Conservation (phyloP, 2,888 invertebrate genomes). For the Troilus luridus region DNA sequence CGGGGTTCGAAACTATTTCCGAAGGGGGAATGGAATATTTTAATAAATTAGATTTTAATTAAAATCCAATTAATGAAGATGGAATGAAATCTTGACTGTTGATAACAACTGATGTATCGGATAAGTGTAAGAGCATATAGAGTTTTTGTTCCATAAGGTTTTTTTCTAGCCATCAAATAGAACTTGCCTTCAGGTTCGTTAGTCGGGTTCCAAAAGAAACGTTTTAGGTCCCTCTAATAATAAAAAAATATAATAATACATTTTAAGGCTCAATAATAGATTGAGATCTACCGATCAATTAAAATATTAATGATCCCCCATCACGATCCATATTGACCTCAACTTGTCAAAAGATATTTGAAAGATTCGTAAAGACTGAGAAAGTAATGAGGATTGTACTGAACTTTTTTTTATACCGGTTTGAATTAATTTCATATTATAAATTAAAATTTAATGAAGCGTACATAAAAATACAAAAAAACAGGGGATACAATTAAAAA, state of each 20-base stretch:
- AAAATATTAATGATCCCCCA: neutral
- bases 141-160: neutral
- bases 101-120: neutral
- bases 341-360: neutral
- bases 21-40: neutral
- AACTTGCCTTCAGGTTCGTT: neutral
- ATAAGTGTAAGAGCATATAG: neutral
- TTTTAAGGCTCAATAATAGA: neutral
- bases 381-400: too few relatives aligned
- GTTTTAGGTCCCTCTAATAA: neutral
- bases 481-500: too few relatives aligned
- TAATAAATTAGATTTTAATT: neutral
- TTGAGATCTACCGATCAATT: neutral
- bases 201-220: neutral
- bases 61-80: neutral
- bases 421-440: too few relatives aligned
- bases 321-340: neutral
- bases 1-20: too few relatives aligned
- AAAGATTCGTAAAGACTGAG: neutral
- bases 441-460: too few relatives aligned
- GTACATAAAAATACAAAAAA: too few relatives aligned
- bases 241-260: too few relatives aligned
- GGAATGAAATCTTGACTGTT: neutral
- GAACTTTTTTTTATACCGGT: too few relatives aligned
- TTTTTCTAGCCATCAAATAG: neutral